Evolutionary conservation across 2,113 vertebrate species (phyloP), one percentile per base, ranked within the genome.

Genomic region (Oryctolagus cuniculus): DNA sequence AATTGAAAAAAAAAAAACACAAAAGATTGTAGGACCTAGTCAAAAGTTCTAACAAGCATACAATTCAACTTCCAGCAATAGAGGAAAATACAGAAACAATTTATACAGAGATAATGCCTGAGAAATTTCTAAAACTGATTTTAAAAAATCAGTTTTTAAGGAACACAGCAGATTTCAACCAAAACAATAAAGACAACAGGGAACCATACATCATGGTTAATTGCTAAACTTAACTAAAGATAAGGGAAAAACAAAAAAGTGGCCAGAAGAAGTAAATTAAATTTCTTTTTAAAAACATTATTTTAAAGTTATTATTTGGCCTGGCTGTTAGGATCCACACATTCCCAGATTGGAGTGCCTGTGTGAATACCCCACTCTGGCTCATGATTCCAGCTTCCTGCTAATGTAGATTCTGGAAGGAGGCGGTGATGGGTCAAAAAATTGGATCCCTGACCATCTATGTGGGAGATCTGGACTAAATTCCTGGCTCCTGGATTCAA

Each of bases 91-190:
- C 55, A 92, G 85, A 88, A 79, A 84, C 55, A 24, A 10, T 87
- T 90, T 66, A 10, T 53, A 81, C 27, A 72, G 25, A 88, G n/a
- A 84, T 53, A 82, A 88, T 53, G 84, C 69, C 77, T 77, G 84
- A 72, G 53, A 88, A 82, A 75, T 69, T 64, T 88, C 38, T 63
- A 70, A 87, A 58, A 58, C 55, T 58, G 55, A 58, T 58, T 9
- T 5, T 17, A 58, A 58, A 51, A 83, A 55, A n/a, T n/a, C n/a
- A n/a, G n/a, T n/a, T n/a, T 92, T 75, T 77, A 69, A 70, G 36
- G 81, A 87, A 53, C 25, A 75, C 84, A 78, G 53, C 63, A 70
- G 89, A n/a, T 77, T 64, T 63, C 38, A 70, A 75, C 13, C 29
- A 87, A 95, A 61, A 69, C n/a, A 27, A 51, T 21, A 53, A 49